Evolutionary conservation across 2,113 vertebrate genomes (phyloP), one percentile per base, ranked within the genome.

Genomic region (Nyctibius bracteatus): DNA sequence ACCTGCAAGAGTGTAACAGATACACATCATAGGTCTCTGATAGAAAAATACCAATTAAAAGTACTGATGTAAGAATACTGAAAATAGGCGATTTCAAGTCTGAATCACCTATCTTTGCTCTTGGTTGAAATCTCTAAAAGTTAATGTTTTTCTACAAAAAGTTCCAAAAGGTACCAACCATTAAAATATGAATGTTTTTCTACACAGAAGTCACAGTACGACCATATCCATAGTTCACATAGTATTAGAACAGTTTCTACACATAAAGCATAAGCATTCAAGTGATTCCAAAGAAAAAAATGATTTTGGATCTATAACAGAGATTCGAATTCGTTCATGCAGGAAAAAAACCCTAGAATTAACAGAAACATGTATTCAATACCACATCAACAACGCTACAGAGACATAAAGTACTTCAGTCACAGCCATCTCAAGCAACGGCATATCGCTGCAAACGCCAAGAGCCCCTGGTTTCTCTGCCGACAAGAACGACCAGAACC

Each of bases 371-470:
- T 1, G 1, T 22, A 58, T 41, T 63, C 21, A 30, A 4, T 12
- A 54, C 19, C 33, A 39, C 39, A 67, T 16, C 17, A 39, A 18
- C 7, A 47, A 46, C 2, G 7, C 30, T 55, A 33, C n/a, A 8
- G 28, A 83, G 12, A 54, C 47, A 35, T 28, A 49, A 33, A 54
- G 7, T 6, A 23, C 6, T 74, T 78, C 72, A 5, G 11, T 20
- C 46, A 21, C n/a, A 58, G 59, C 20, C 21, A 4, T 2, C 14
- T 0, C 1, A 2, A 70, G 51, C 21, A 66, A 43, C 0, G 0
- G 37, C 0, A 0, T 21, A 39, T 6, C 0, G 0, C 86, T 63
- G 31, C 54, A 58, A 55, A 79, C 10, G 61, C 5, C 31, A 33
- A n/a, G 27, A 61, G 17, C 2, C 8, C 10, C 30, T 10, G 21